Evolutionary conservation across 2,797 vertebrate genomes (phyloP), one percentile per base, ranked within the genome.

Genomic region (Podargus strigoides): DNA sequence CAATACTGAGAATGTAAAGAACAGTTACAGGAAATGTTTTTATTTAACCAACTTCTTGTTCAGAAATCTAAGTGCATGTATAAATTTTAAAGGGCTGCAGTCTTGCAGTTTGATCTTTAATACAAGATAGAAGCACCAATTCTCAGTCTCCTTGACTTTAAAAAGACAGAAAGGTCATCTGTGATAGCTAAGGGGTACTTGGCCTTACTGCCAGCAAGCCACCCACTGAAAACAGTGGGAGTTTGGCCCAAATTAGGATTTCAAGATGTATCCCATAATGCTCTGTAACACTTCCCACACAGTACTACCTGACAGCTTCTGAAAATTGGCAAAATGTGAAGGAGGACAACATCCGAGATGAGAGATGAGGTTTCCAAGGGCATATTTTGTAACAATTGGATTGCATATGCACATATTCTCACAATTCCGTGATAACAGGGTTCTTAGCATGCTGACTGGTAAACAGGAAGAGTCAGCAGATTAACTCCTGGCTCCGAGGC

Each of bases 261-360:
- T 94, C 18, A 63, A 84, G 68, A 82, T 92, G 82, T 82, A 83
- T 91, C 64, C 81, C 63, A 79, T 72, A 52, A 53, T 22, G 24
- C 77, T 58, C 50, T 62, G 7, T 60, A 89, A 85, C 78, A 64
- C 64, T 66, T 95, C 92, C 94, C 68, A 94, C 78, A 82, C 36
- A 6, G 68, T 27, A 42, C 81, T 87, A 97, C 94, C 96, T 94
- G 89, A 92, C 74, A 89, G 87, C 78, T 80, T 76, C 85, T 74
- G 62, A 69, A 78, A 90, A 76, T 3, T 32, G 28, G 55, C 73
- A 81, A 77, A 74, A 90, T 47, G 75, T 18, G 55, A 85, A 60
- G 84, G 86, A 83, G 2, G 1, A 88, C 81, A 68, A 59, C 72
- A 72, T 72, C 84, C 5, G 3, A 94, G 73, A 70, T 58, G 49